Evolutionary conservation across 2,113 vertebrate species (phyloP).

Genomic region (Pedionomus torquatus): DNA sequence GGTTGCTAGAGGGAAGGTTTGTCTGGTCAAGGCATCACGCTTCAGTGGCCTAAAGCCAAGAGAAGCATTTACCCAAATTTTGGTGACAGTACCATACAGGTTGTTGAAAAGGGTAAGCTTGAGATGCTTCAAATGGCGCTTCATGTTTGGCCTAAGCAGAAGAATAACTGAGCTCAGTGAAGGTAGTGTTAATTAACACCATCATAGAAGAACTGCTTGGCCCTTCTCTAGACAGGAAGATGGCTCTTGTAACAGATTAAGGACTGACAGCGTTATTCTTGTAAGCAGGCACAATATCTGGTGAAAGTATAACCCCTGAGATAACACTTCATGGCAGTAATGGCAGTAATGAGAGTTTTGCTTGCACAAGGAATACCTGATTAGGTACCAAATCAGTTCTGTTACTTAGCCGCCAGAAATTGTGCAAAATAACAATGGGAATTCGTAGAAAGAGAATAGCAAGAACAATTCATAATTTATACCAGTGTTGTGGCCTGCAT

Average conservation of each 20-base stretch:
- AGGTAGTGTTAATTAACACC: background rate
- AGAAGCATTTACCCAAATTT: background rate
- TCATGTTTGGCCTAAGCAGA: background rate
- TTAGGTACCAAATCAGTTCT: background rate
- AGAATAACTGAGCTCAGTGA: background rate
- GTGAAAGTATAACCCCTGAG: background rate
- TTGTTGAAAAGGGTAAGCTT: background rate
- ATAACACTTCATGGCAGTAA: background rate
- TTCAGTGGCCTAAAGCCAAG: background rate
- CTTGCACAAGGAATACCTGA: background rate
- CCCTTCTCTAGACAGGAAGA: background rate
- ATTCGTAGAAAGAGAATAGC: background rate
- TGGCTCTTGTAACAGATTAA: background rate
- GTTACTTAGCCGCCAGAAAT: background rate
- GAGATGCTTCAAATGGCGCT: background rate
- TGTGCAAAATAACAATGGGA: background rate
- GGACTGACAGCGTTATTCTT: background rate
- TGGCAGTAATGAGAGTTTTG: background rate
- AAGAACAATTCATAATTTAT: background rate
- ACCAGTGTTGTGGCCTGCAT: fast-evolving
- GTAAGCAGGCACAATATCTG: background rate
- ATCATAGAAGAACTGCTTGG: background rate
- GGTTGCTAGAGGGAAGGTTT: background rate
- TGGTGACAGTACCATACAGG: background rate
- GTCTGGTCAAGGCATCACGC: background rate